Percentiles rank a stretch among this genome's conserved stretches.
Evolutionary conservation across 2,888 invertebrate species (phyloP).

Genomic region (Tortrix viridana): DNA sequence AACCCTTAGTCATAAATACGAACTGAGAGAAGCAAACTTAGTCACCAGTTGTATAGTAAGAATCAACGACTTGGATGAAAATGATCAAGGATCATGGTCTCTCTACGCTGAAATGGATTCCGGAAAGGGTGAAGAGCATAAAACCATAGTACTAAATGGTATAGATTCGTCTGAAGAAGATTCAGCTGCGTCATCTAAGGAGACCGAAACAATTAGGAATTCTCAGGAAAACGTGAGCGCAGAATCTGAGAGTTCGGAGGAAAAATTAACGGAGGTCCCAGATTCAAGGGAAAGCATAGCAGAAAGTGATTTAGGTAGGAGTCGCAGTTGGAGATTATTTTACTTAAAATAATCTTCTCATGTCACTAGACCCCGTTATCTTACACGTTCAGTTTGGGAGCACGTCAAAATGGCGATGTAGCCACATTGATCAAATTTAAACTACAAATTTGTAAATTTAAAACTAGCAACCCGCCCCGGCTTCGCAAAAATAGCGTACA

Average conservation of each 20-base stretch:
- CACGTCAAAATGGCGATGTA: too few species aligned
- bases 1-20: slow-evolving; percentile 10
- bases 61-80: slow-evolving; percentile 23
- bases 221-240: neutral
- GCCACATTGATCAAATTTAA: too few species aligned
- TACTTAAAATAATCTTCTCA: too few species aligned
- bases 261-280: slow-evolving; percentile 4
- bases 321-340: too few species aligned
- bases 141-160: slow-evolving; percentile 6
- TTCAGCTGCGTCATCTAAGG: neutral
- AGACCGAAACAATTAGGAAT: neutral
- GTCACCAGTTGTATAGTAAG: slow-evolving; percentile 11
- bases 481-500: too few species aligned
- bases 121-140: neutral
- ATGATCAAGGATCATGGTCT: slow-evolving; percentile 25
- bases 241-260: slow-evolving; percentile 2
- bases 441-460: too few species aligned
- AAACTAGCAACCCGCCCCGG: too few species aligned
- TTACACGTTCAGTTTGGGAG: too few species aligned
- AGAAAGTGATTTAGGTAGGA: slow-evolving; percentile 5
- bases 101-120: slow-evolving; percentile 5
- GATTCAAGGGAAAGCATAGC: neutral
- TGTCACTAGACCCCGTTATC: too few species aligned
- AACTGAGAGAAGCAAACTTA: neutral
- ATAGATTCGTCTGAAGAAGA: slow-evolving; percentile 4